Percentiles rank a stretch among this genome's conserved stretches.
Conservation (phyloP, 2,888 invertebrate genomes). For the Sceliomorpha sp. region DNA sequence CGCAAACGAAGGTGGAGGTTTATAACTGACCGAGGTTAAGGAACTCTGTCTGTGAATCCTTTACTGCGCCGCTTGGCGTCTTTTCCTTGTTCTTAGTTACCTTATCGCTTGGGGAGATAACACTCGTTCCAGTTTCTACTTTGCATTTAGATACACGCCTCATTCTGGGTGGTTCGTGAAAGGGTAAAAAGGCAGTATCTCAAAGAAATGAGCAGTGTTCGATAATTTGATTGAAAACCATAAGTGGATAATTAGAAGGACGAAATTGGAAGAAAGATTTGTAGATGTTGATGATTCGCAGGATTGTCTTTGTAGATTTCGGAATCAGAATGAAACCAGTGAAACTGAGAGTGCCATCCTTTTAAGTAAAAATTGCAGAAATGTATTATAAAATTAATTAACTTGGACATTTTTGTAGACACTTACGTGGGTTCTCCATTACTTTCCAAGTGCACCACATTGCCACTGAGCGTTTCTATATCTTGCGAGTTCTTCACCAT, state of each 20-base stretch:
- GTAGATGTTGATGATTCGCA: too few species aligned
- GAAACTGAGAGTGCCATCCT: too few species aligned
- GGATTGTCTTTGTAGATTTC: too few species aligned
- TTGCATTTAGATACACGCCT: background rate
- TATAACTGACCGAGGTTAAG: constrained; percentile 71
- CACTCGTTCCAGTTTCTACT: constrained; percentile 11
- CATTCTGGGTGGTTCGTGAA: background rate
- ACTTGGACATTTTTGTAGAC: too few species aligned
- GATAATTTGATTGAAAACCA: too few species aligned
- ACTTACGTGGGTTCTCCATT: constrained; percentile 60
- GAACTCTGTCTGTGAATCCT: constrained; percentile 65
- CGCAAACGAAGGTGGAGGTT: constrained; percentile 65
- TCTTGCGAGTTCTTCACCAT: constrained; percentile 73
- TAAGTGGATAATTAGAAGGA: too few species aligned
- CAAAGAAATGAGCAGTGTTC: too few species aligned
- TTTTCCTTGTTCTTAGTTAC: constrained; percentile 18
- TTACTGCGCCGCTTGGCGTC: constrained; percentile 37
- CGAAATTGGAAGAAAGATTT: too few species aligned
- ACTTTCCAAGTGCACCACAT: constrained; percentile 66
- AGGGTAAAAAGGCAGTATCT: too few species aligned
- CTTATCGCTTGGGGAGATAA: constrained; percentile 4
- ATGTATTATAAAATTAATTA: too few species aligned
- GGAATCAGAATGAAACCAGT: too few species aligned
- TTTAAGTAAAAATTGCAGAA: too few species aligned
- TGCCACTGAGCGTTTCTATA: constrained; percentile 77